Percentiles rank a stretch among this genome's conserved stretches.
Conservation (phyloP, 2,113 vertebrate species). For the Haemorhous mexicanus region DNA sequence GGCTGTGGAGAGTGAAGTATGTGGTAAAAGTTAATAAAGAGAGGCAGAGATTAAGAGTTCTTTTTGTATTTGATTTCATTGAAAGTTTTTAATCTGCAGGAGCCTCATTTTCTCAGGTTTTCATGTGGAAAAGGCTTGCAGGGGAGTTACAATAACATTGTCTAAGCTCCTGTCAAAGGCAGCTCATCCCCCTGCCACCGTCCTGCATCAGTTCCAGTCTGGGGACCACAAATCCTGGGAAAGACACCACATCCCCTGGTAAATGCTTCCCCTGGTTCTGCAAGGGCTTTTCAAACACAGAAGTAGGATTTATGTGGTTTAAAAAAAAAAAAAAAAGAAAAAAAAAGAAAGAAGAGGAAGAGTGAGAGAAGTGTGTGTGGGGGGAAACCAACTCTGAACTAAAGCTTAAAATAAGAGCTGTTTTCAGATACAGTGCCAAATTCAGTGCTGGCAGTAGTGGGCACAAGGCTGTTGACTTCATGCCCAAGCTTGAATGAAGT, state of each 20-base stretch:
- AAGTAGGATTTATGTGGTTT: background rate
- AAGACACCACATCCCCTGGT: background rate
- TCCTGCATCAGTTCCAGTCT: background rate
- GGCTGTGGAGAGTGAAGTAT: background rate
- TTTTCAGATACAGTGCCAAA: conserved; percentile 37
- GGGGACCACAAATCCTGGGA: background rate
- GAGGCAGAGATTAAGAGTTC: background rate
- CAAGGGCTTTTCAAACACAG: background rate
- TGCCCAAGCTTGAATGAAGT: conserved; percentile 30
- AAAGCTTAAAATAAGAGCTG: conserved; percentile 42
- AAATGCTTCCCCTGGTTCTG: background rate
- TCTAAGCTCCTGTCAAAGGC: background rate
- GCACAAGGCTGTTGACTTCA: conserved; percentile 39
- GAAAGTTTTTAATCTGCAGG: background rate
- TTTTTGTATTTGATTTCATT: background rate
- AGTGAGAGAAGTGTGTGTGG: background rate
- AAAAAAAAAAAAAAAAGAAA: background rate
- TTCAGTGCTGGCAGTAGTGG: conserved; percentile 19
- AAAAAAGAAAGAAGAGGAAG: background rate
- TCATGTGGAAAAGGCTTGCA: background rate
- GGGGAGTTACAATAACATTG: background rate
- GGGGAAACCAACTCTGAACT: background rate
- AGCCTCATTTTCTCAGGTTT: background rate
- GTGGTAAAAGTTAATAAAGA: background rate
- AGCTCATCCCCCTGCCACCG: background rate